Evolutionary conservation across 2,888 invertebrate genomes (phyloP).

Genomic region (Patella caerulea): DNA sequence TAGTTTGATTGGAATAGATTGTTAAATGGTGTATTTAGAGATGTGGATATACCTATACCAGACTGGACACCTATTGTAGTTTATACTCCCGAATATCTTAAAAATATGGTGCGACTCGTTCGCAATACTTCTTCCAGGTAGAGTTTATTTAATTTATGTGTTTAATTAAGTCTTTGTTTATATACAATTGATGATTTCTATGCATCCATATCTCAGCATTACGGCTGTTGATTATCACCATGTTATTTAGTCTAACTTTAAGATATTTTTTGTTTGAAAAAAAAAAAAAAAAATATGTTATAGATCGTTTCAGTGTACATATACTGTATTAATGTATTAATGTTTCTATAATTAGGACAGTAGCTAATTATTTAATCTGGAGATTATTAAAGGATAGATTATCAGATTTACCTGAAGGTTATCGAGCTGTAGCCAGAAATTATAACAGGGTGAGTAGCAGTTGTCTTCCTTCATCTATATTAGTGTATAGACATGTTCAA

Average conservation of each 20-base stretch:
- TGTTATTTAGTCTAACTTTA: no score
- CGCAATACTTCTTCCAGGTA: conserved; percentile 76
- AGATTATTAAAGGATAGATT: conserved; percentile 19
- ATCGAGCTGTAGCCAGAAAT: conserved; percentile 15
- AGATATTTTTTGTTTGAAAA: no score
- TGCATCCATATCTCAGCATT: no score
- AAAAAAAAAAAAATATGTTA: no score
- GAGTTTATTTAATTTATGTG: neutral
- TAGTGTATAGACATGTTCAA: no score
- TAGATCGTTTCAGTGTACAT: neutral
- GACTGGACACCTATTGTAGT: conserved; percentile 78
- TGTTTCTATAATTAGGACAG: conserved; percentile 7
- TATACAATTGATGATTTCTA: no score
- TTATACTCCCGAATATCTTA: conserved; percentile 89
- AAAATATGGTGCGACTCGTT: conserved; percentile 83
- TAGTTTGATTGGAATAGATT: conserved; percentile 8
- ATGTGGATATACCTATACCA: neutral
- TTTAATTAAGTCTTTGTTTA: neutral
- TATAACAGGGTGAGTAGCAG: conserved; percentile 27
- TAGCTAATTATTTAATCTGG: conserved; percentile 24
- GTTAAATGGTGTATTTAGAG: neutral
- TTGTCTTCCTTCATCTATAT: neutral
- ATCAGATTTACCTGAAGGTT: conserved; percentile 13
- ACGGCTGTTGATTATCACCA: no score
- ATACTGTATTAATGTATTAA: neutral